Evolutionary conservation across 2,113 vertebrate genomes (phyloP).

Genomic region (Cebidichthys violaceus): DNA sequence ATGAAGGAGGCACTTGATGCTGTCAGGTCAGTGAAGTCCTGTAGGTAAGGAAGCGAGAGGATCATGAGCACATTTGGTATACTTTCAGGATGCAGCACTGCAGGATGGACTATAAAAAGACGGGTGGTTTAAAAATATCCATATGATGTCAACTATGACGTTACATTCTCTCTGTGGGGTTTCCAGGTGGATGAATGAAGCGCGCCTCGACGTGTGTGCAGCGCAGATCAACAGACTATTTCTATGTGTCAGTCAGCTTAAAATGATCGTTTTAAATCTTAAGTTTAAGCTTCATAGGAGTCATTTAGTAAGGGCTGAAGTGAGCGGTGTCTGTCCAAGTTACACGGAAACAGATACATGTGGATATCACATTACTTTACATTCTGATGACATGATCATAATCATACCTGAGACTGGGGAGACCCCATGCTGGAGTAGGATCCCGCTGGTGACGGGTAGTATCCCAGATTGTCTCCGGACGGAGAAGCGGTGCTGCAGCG

Average conservation of each 20-base stretch:
- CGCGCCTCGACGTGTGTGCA: conserved; percentile 38
- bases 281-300: neutral
- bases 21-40: conserved; percentile 93
- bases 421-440: conserved; percentile 93
- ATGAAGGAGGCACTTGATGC: conserved; percentile 91
- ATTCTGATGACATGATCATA: neutral
- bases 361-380: neutral
- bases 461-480: conserved; percentile 88
- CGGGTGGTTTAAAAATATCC: conserved; percentile 88
- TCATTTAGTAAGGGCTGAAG: neutral
- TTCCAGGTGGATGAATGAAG: conserved; percentile 83
- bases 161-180: conserved; percentile 88
- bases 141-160: conserved; percentile 90
- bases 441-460: conserved; percentile 89
- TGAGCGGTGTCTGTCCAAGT: neutral
- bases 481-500: conserved; percentile 97
- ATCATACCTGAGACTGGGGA: conserved; percentile 89
- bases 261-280: neutral
- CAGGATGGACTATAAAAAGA: conserved; percentile 67
- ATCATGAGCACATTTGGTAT: conserved; percentile 49
- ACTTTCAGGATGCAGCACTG: conserved; percentile 35
- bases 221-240: conserved; percentile 20
- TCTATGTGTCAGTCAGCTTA: neutral
- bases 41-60: conserved; percentile 47
- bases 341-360: neutral